Conservation (phyloP, 2,888 invertebrate species). For the Cataglyphis altisquamis region DNA sequence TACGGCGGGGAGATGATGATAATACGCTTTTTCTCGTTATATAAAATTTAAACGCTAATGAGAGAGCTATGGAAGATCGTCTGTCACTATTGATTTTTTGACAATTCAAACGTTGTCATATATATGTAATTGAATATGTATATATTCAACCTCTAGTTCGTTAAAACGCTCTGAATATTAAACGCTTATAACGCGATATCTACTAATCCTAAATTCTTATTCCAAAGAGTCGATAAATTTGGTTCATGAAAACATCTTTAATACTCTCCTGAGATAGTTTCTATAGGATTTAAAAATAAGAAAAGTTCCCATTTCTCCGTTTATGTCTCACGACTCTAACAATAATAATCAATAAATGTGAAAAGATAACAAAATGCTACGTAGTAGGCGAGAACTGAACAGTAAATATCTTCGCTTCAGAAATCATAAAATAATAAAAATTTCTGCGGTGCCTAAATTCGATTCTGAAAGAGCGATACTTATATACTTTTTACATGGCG, state of each 20-base stretch:
- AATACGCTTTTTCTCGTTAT: not conserved
- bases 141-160: not conserved
- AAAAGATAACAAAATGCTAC: slow-evolving; percentile 2
- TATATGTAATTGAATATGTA: not conserved
- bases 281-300: not conserved
- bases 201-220: not conserved
- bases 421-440: slow-evolving; percentile 1
- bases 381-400: not conserved
- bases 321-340: not conserved
- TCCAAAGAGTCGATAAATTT: not conserved
- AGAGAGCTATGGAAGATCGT: not conserved
- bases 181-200: not conserved
- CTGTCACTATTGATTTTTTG: not conserved
- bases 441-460: slow-evolving; percentile 7
- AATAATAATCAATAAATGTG: not conserved
- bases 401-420: slow-evolving; percentile 14
- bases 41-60: not conserved
- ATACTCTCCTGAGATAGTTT: not conserved
- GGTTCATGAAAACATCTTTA: not conserved
- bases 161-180: not conserved
- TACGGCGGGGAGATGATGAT: not conserved
- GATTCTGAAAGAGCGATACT: not conserved
- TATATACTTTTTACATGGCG: not conserved
- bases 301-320: not conserved
- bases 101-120: not conserved